These are phyloP conservation scores for Hippocampus mohnikei DNA, from an alignment of 2,113 vertebrate genomes.

Conservation along the genomic window DNA sequence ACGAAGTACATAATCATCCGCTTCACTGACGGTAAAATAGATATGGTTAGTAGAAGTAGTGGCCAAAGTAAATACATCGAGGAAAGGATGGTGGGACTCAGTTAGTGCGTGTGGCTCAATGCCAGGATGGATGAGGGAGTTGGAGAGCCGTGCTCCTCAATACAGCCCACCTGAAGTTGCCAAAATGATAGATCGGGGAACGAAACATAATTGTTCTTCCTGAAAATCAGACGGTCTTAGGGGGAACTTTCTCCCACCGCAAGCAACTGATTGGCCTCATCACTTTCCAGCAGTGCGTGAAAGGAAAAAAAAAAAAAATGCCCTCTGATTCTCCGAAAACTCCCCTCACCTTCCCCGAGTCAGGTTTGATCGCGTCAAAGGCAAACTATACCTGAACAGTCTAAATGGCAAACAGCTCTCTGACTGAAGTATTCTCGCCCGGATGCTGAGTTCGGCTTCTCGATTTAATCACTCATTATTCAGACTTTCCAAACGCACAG, in stretches of 20 bases:
- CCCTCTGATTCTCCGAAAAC: constrained; percentile 35
- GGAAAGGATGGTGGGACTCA: constrained; percentile 11
- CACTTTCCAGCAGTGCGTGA: constrained; percentile 54
- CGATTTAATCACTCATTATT: no score
- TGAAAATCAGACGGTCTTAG: constrained; percentile 55
- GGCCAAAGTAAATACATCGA: constrained; percentile 35
- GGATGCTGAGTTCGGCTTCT: no score
- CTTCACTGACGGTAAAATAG: no score
- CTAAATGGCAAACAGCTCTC: no score
- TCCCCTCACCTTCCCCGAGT: constrained; percentile 20
- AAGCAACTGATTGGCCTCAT: constrained; percentile 57
- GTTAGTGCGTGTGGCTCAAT: constrained; percentile 7
- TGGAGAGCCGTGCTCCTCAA: constrained; percentile 14
- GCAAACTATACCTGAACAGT: constrained; percentile 6
- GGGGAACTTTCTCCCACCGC: constrained; percentile 53
- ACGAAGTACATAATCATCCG: no score
- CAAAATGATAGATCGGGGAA: constrained; percentile 52
- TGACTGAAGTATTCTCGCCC: no score
- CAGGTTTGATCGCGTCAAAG: constrained; percentile 32
- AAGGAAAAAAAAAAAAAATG: constrained; percentile 45
- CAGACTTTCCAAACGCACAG: no score
- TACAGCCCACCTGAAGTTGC: constrained; percentile 48
- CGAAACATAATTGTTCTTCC: constrained; percentile 37
- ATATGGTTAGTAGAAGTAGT: constrained; percentile 2
- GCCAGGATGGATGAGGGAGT: constrained; percentile 3